phyloP scores from a whole-genome alignment of 2,113 vertebrate genomes.

The Drymodes brunneopygia region DNA sequence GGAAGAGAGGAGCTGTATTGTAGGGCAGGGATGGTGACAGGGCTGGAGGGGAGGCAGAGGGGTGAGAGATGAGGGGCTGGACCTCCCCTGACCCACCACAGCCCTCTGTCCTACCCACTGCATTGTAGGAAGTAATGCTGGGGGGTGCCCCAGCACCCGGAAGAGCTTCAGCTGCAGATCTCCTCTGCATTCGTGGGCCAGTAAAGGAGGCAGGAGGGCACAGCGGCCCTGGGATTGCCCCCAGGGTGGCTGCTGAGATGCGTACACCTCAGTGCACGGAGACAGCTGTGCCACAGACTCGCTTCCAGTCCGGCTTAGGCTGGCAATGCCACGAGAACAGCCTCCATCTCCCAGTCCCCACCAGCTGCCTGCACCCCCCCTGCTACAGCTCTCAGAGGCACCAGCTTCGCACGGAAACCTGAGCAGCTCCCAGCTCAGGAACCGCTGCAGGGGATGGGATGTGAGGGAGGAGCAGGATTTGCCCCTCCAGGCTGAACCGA shows the following conservation, averaged over 20 bases:
- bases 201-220: not conserved
- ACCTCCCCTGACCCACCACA: not conserved
- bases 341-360: not conserved
- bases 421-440: not conserved
- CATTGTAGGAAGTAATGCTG: not conserved
- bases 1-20: not conserved
- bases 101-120: not conserved
- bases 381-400: not conserved
- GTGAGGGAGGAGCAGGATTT: not conserved
- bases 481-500: not conserved
- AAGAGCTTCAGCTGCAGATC: not conserved
- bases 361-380: not conserved
- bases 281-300: not conserved
- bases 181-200: not conserved
- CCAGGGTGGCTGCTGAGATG: not conserved
- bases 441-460: not conserved
- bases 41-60: not conserved
- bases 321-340: not conserved
- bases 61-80: not conserved
- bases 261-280: accelerated
- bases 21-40: not conserved
- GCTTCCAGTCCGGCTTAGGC: not conserved
- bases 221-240: accelerated
- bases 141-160: accelerated
- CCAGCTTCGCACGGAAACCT: not conserved